Percentiles rank a stretch among this genome's conserved stretches.
phyloP scores from a whole-genome alignment of 2,888 invertebrate genomes.

The Drosophila neotestacea region DNA sequence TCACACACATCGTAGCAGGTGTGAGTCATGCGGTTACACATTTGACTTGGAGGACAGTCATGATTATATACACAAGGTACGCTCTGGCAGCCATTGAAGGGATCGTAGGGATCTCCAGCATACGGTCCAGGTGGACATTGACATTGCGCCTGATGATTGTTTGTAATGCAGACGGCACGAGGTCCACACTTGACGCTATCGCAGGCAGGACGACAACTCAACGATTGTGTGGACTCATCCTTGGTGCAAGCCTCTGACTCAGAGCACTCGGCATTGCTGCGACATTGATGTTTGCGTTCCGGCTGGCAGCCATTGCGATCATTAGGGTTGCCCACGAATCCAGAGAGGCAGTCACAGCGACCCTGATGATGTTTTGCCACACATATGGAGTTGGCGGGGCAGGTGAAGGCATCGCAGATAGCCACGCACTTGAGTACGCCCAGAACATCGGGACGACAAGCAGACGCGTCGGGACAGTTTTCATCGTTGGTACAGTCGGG shows the following conservation, averaged over 20 bases:
- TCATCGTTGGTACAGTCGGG: conserved; percentile 91
- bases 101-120: conserved; percentile 93
- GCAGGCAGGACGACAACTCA: conserved; percentile 92
- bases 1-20: conserved; percentile 93
- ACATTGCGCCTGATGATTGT: conserved; percentile 95
- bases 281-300: conserved; percentile 90
- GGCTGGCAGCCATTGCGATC: conserved; percentile 94
- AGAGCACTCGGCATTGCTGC: conserved; percentile 92
- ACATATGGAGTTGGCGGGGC: conserved; percentile 93
- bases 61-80: conserved; percentile 95
- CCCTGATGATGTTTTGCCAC: conserved; percentile 90
- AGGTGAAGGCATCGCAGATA: conserved; percentile 92
- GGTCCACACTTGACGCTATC: conserved; percentile 92
- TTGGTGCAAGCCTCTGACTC: conserved; percentile 92
- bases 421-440: conserved; percentile 93
- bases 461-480: conserved; percentile 90
- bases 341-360: conserved; percentile 93
- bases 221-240: conserved; percentile 86
- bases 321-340: conserved; percentile 95
- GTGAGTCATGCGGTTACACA: conserved; percentile 93
- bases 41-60: conserved; percentile 92
- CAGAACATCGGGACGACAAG: conserved; percentile 93
- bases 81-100: conserved; percentile 90
- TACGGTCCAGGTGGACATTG: conserved; percentile 95
- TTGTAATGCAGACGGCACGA: conserved; percentile 94